These are phyloP conservation scores for Apodemia duryi DNA, from an alignment of 2,888 invertebrate genomes.

Conservation along the genomic window DNA sequence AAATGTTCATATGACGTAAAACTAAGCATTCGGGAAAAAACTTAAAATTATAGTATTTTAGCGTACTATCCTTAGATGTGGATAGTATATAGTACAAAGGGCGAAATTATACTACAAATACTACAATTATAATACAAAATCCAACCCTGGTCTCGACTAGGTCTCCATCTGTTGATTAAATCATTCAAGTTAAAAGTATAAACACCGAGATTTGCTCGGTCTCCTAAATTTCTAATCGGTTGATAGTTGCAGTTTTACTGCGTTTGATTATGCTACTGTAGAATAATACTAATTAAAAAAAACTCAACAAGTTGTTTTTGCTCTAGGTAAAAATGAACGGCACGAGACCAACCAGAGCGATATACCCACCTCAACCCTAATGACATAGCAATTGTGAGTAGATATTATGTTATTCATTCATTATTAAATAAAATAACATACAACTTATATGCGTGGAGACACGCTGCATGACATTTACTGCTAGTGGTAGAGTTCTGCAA, in stretches of 20 bases:
- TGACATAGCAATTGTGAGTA: constrained; percentile 62
- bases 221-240: background rate
- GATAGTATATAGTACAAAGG: too few relatives aligned
- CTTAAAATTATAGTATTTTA: too few relatives aligned
- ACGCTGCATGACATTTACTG: background rate
- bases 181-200: too few relatives aligned
- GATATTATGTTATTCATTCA: constrained; percentile 29
- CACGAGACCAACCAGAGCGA: constrained; percentile 46
- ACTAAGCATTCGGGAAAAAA: too few relatives aligned
- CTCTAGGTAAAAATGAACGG: constrained; percentile 56
- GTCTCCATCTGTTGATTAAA: too few relatives aligned
- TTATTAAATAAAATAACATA: constrained; percentile 14
- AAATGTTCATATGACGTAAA: too few relatives aligned
- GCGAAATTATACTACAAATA: too few relatives aligned
- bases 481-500: too few relatives aligned
- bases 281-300: constrained; percentile 12
- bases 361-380: constrained; percentile 53
- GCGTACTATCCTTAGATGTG: too few relatives aligned
- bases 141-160: too few relatives aligned
- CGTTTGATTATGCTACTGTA: background rate
- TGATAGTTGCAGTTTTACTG: background rate
- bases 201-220: too few relatives aligned
- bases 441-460: constrained; percentile 7
- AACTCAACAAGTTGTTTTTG: constrained; percentile 35
- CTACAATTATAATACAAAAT: too few relatives aligned